These are phyloP conservation scores for Amaurobius ferox DNA, from an alignment of 2,888 invertebrate genomes.

Conservation along the genomic window DNA sequence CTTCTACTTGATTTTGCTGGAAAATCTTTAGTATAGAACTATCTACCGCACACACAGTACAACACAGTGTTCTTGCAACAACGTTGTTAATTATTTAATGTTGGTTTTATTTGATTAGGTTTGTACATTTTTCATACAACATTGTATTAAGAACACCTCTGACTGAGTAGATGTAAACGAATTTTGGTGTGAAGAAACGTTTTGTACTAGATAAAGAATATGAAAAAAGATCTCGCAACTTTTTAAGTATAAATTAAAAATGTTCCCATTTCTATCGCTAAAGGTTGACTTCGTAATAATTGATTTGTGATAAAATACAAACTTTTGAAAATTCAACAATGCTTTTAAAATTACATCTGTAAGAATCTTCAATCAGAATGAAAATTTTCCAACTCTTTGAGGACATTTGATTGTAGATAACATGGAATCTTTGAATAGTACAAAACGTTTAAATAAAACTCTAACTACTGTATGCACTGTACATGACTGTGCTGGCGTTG, in stretches of 20 bases:
- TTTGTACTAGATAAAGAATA: conserved; percentile 64
- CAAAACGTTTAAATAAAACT: conserved; percentile 55
- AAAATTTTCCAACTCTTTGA: neutral
- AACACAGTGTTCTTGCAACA: conserved; percentile 65
- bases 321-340: neutral
- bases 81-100: conserved; percentile 42
- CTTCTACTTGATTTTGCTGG: conserved; percentile 52
- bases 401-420: conserved; percentile 8
- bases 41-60: conserved; percentile 68
- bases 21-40: conserved; percentile 64
- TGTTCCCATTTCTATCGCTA: neutral
- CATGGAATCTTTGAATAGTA: conserved; percentile 61
- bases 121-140: conserved; percentile 68
- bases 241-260: neutral
- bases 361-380: neutral
- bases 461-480: conserved; percentile 58
- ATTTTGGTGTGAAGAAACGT: conserved; percentile 39
- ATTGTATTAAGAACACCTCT: conserved; percentile 51
- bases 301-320: neutral
- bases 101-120: conserved; percentile 52
- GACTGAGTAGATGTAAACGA: conserved; percentile 33
- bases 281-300: neutral
- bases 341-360: neutral
- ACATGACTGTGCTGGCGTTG: conserved; percentile 39
- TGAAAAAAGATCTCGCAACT: neutral